Evolutionary conservation across 2,888 invertebrate genomes (phyloP), one percentile per base, ranked within the genome.

Genomic region (Lordiphosa fenestrarum): DNA sequence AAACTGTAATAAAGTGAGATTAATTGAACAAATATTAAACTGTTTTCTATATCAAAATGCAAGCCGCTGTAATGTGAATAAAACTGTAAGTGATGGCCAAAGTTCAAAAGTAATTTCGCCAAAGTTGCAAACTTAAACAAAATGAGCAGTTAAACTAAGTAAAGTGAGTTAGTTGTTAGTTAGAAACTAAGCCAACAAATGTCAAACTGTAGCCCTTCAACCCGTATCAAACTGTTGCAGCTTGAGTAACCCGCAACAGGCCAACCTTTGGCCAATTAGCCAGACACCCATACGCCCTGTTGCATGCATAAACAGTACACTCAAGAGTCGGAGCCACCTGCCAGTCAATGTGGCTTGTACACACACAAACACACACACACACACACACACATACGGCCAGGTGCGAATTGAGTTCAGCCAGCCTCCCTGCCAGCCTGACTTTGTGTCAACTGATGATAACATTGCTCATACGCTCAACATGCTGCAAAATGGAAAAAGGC

Each of bases 231-330:
- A 41, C 36, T 42, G 42, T 52, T 25, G 42, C 42, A 23, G 13
- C 30, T 21, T 37, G 30, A 41, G 36, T 19, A 35, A 6, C 47
- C 35, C 39, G 19, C 30, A 37, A 33, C 48, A 38, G 19, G 19
- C 19, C 19, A 19, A 19, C 42, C 47, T 53, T 37, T 36, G 15
- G n/a, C 54, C 58, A 58, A 58, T 58, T 58, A 58, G 54, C n/a
- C 48, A 44, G 23, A 9, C 33, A 42, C 58, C 37, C 54, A 58
- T 39, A 44, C 58, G 58, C 58, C 58, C 58, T 54, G 58, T 58
- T 58, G 58, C 58, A 48, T 53, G 48, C 58, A 54, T 49, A 58
- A 58, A 44, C 54, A 54, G 3, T 4, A 30, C 42, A 35, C 56
- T 56, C 52, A 37, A 46, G 39, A 52, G 39, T 12, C 12, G 21